phyloP scores from a whole-genome alignment of 2,797 vertebrate species.

The Melanotaenia maccullochi region DNA sequence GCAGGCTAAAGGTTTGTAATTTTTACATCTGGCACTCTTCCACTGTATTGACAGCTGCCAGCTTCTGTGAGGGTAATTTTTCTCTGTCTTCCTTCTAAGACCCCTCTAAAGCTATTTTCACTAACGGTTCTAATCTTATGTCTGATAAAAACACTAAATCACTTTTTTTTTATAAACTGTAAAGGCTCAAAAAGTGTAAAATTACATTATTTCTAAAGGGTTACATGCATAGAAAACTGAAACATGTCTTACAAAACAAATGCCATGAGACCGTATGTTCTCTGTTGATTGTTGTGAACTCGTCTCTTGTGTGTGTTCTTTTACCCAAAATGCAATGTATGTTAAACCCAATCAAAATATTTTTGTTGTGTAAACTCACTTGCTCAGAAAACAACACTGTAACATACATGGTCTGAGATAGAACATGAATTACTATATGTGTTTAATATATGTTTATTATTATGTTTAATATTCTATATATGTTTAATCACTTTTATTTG shows the following conservation, averaged over 20 bases:
- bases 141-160: background rate
- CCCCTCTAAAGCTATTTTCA: constrained; percentile 21
- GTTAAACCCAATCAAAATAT: background rate
- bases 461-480: no score
- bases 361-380: background rate
- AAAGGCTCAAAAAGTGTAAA: background rate
- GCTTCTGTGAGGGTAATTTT: constrained; percentile 33
- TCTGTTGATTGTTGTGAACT: background rate
- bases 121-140: constrained; percentile 14
- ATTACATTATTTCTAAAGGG: background rate
- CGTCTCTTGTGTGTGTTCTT: background rate
- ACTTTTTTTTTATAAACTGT: background rate
- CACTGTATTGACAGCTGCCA: constrained; percentile 62
- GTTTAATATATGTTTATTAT: no score
- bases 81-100: constrained; percentile 22
- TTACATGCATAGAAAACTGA: background rate
- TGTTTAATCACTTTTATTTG: no score
- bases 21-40: constrained; percentile 62
- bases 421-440: background rate
- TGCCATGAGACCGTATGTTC: background rate
- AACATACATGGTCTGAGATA: background rate
- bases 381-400: background rate
- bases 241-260: background rate
- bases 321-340: background rate
- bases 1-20: constrained; percentile 69